phyloP scores from a whole-genome alignment of 2,113 vertebrate genomes.

The Microtus ochrogaster region DNA sequence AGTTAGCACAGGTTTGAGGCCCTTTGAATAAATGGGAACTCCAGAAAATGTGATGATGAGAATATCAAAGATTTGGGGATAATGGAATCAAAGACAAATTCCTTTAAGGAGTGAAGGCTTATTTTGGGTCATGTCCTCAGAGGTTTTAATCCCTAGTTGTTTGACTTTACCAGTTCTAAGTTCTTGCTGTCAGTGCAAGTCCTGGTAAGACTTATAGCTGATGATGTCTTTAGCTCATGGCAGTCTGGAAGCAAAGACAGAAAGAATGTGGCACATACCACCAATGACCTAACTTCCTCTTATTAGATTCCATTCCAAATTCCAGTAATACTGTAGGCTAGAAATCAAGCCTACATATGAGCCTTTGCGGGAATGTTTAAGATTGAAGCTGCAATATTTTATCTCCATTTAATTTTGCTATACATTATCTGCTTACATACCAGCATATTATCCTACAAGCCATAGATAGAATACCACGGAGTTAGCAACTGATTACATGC shows the following conservation, averaged over 20 bases:
- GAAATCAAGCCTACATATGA: not conserved
- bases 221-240: not conserved
- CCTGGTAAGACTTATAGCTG: not conserved
- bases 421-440: too few relatives aligned
- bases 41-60: not conserved
- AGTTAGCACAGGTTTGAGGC: not conserved
- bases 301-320: not conserved
- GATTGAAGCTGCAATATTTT: not conserved
- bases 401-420: not conserved
- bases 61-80: not conserved
- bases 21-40: not conserved
- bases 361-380: not conserved
- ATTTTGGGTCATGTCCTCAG: not conserved
- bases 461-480: too few relatives aligned
- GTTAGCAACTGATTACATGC: not conserved
- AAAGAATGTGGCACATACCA: not conserved
- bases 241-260: not conserved
- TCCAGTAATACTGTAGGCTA: too few relatives aligned
- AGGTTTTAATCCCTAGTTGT: not conserved
- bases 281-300: not conserved
- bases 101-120: not conserved
- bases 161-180: too few relatives aligned
- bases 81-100: not conserved
- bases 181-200: too few relatives aligned
- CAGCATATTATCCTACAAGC: not conserved